phyloP scores from a whole-genome alignment of 2,797 vertebrate genomes.

The Atherinosoma microstoma region DNA sequence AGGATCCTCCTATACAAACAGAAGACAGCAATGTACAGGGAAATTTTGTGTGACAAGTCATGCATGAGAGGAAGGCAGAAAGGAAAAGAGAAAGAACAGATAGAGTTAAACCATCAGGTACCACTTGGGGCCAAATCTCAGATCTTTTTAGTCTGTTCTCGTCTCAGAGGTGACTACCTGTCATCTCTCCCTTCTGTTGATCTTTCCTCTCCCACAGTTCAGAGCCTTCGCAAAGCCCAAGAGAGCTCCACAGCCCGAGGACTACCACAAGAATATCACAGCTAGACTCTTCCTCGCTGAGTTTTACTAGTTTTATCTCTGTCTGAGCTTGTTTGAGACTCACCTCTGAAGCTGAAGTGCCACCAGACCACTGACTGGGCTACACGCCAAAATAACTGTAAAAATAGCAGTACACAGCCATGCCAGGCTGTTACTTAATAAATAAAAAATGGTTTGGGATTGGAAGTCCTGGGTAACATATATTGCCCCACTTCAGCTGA shows the following conservation, averaged over 20 bases:
- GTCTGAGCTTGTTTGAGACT: conserved; percentile 51
- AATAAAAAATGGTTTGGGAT: conserved; percentile 55
- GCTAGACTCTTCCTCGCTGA: conserved; percentile 50
- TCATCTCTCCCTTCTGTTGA: conserved; percentile 60
- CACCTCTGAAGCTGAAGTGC: conserved; percentile 51
- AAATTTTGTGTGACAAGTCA: conserved; percentile 11
- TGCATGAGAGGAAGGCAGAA: conserved; percentile 10
- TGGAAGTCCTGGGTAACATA: conserved; percentile 29
- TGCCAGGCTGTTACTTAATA: conserved; percentile 46
- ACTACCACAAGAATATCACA: conserved; percentile 63
- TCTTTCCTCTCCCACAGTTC: conserved; percentile 56
- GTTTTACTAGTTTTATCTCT: conserved; percentile 52
- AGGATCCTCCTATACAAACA: not conserved
- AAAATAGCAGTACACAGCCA: conserved; percentile 56
- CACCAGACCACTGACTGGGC: conserved; percentile 56
- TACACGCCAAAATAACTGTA: conserved; percentile 46
- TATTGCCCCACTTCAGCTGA: conserved; percentile 46
- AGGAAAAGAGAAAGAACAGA: conserved; percentile 12
- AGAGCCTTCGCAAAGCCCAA: conserved; percentile 54
- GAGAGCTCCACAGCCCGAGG: conserved; percentile 58
- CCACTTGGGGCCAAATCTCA: conserved; percentile 62
- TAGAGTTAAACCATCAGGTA: conserved; percentile 63
- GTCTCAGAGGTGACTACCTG: conserved; percentile 68
- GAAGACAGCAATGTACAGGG: not conserved
- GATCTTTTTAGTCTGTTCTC: conserved; percentile 53